These are phyloP conservation scores for Sitta europaea DNA, from an alignment of 2,113 vertebrate species.

Conservation along the genomic window DNA sequence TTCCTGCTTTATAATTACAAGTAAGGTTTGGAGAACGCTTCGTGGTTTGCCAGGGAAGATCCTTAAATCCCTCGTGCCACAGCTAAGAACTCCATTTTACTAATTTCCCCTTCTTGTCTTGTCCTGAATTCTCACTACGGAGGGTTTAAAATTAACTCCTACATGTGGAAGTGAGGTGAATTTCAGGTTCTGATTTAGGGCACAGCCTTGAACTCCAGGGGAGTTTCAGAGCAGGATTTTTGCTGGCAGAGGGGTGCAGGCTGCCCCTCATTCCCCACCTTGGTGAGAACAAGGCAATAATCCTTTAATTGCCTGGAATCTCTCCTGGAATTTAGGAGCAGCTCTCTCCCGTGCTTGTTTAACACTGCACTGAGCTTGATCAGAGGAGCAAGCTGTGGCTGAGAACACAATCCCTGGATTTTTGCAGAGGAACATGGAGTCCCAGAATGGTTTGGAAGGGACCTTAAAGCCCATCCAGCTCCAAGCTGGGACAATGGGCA, in stretches of 20 bases:
- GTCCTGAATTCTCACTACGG: rapidly evolving
- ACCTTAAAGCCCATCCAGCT: not conserved
- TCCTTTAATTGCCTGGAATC: not conserved
- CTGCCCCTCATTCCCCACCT: not conserved
- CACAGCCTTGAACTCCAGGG: not conserved
- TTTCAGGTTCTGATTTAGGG: not conserved
- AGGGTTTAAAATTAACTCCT: not conserved
- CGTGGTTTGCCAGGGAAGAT: not conserved
- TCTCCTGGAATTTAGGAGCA: not conserved
- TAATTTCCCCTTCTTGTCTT: not conserved
- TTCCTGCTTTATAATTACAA: constrained; percentile 92
- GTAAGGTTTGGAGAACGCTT: constrained; percentile 66
- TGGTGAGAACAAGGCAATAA: not conserved
- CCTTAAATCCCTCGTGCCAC: not conserved
- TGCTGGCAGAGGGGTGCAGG: not conserved
- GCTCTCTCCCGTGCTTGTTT: not conserved
- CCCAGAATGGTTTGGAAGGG: not conserved
- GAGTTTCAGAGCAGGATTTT: not conserved
- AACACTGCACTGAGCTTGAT: not conserved
- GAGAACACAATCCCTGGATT: not conserved
- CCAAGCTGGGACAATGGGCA: not conserved
- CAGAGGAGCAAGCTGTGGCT: not conserved
- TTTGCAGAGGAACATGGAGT: not conserved
- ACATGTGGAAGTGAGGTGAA: not conserved
- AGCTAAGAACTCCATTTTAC: not conserved